A percentile compares a stretch with the other conserved stretches of the same genome.
phyloP scores from a whole-genome alignment of 2,113 vertebrate species.

The Camarhynchus parvulus region DNA sequence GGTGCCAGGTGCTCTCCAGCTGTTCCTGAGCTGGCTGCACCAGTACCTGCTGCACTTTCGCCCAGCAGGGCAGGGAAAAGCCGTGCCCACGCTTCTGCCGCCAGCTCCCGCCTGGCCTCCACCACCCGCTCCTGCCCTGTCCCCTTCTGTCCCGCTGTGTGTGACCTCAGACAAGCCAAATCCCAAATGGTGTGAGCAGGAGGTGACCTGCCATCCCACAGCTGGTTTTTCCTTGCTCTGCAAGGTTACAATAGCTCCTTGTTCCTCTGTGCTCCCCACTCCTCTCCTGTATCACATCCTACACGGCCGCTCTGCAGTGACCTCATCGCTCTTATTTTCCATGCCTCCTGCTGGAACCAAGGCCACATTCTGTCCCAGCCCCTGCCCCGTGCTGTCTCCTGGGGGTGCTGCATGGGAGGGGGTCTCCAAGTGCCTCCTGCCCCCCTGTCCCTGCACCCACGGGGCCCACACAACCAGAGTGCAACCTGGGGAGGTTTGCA shows the following conservation, averaged over 20 bases:
- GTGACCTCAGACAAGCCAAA: not conserved
- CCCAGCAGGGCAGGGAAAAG: not conserved
- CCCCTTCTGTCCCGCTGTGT: not conserved
- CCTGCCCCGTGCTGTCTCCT: not conserved
- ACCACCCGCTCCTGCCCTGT: not conserved
- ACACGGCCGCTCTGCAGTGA: conserved; percentile 18
- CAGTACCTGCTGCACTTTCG: not conserved
- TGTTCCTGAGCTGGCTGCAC: not conserved
- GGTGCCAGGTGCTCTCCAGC: not conserved
- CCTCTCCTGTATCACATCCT: conserved; percentile 68
- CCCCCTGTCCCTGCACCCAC: not conserved
- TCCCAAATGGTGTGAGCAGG: not conserved
- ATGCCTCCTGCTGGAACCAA: conserved; percentile 19
- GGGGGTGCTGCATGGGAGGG: not conserved
- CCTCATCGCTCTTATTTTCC: conserved; percentile 62
- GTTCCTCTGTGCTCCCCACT: conserved; percentile 4
- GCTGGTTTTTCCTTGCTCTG: conserved; percentile 36
- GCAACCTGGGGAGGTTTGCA: not conserved
- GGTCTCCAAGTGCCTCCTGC: not conserved
- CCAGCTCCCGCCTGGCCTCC: not conserved
- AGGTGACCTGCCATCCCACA: conserved; percentile 43
- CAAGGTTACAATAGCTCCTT: conserved; percentile 67
- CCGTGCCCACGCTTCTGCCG: rapidly evolving
- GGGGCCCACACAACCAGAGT: not conserved
- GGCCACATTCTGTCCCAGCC: not conserved